Evolutionary conservation across 1,140 invertebrate species (phyloP).

Genomic region (Lutraria rhynchaena): DNA sequence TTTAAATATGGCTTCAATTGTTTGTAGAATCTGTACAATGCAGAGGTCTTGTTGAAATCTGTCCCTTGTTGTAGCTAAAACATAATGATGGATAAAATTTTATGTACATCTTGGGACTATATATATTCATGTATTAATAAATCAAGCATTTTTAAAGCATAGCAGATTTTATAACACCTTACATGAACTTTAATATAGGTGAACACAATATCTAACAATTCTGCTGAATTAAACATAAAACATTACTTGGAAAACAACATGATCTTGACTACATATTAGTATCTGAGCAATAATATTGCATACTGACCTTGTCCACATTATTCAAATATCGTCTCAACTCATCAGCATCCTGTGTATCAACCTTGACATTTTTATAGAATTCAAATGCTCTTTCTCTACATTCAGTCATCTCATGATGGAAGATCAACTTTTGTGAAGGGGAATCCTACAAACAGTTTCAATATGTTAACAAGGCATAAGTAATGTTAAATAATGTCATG

Average conservation of each 20-base stretch:
- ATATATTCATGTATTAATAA: no score
- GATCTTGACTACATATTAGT: not conserved
- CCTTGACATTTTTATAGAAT: constrained; percentile 39
- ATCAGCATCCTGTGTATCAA: not conserved
- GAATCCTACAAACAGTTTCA: constrained; percentile 19
- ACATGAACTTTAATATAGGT: no score
- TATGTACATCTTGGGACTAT: no score
- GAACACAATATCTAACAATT: no score
- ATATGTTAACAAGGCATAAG: no score
- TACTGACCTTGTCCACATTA: constrained; percentile 28
- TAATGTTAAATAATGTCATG: not conserved
- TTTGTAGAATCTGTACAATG: constrained; percentile 39
- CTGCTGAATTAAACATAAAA: not conserved
- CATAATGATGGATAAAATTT: no score
- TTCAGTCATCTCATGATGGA: constrained; percentile 41
- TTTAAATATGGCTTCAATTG: constrained; percentile 32
- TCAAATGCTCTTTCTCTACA: constrained; percentile 25
- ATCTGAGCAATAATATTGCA: not conserved
- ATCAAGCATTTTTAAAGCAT: no score
- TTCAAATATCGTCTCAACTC: constrained; percentile 28
- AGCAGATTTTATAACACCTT: no score
- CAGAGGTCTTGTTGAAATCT: constrained; percentile 22
- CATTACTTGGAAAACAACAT: not conserved
- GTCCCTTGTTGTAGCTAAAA: constrained; percentile 27
- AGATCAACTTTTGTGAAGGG: constrained; percentile 37